Base-by-base conservation (phyloP, 2,888 invertebrate species). In the Euplagia quadripunctaria region DNA sequence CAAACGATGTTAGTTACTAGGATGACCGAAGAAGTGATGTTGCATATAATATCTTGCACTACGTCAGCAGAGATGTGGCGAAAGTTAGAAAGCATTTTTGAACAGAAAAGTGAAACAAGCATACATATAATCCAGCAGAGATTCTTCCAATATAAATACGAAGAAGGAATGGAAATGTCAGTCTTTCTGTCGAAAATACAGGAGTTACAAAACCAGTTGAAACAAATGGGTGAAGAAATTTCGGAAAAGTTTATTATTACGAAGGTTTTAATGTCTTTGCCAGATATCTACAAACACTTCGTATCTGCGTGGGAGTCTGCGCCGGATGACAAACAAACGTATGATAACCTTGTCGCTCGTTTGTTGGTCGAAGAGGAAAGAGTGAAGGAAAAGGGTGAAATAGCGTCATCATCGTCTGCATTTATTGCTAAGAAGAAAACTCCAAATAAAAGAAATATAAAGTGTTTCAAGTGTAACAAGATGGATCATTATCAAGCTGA, bases 121-220 rank as follows among this genome's bases (percentile, higher is more conserved):
- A 77, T 89, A 12, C 87, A 90, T 82, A 82, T 88, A 17, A 61
- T 89, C 4, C 90, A 89, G 58, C 87, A 89, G 63, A 70, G 85
- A 49, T 87, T 88, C 51, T 88, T 46, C 11, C 46, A 46, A 46
- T 46, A 46, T 46, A 46, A 46, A 11, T 46, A 46, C 9, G 46
- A 46, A 46, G 11, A 46, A 46, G 9, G 46, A 46, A 11, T 46
- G 46, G 46, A 46, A 9, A 46, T 46, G 46, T 89, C 63, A 79
- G 64, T 68, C 0, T 89, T 86, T 41, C 58, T 88, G 16, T 84
- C 87, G 0, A 86, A 83, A 69, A 80, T 87, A 4, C 79, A 87
- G 68, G 86, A 86, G 70, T 46, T 86, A 55, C 72, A 80, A 52
- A 83, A 81, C 68, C 78, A 84, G 55, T 42, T 87, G 0, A 85